These are phyloP conservation scores for Rhinichthys klamathensis DNA, from an alignment of 2,113 vertebrate genomes.

Conservation along the genomic window DNA sequence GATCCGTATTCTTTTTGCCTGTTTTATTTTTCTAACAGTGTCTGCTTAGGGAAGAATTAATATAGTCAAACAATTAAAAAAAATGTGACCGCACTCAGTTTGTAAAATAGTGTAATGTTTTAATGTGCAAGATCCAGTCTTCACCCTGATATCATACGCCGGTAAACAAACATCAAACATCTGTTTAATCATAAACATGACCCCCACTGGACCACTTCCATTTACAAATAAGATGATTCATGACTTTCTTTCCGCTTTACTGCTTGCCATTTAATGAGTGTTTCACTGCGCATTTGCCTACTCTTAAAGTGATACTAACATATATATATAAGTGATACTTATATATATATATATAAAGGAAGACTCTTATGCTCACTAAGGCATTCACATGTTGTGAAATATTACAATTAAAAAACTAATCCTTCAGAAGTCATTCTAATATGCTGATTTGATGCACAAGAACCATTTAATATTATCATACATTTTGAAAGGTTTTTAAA, in stretches of 20 bases:
- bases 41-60: neutral
- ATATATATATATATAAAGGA: neutral
- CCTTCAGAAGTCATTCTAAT: too few species aligned
- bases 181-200: conserved; percentile 71
- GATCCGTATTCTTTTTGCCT: neutral
- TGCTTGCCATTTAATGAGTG: conserved; percentile 59
- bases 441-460: too few species aligned
- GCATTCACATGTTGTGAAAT: too few species aligned
- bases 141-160: conserved; percentile 19
- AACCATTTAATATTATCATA: too few species aligned
- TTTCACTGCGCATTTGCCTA: conserved; percentile 26
- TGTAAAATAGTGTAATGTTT: neutral
- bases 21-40: neutral
- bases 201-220: conserved; percentile 63
- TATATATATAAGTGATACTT: too few species aligned
- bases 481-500: too few species aligned
- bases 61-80: neutral
- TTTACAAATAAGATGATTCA: conserved; percentile 66
- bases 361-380: too few species aligned
- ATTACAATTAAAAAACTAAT: too few species aligned
- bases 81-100: neutral
- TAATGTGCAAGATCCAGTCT: neutral
- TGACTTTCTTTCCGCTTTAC: conserved; percentile 52
- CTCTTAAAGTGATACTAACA: neutral
- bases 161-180: conserved; percentile 57